Evolutionary conservation across 2,113 vertebrate genomes (phyloP).

Genomic region (Sterna hirundo): DNA sequence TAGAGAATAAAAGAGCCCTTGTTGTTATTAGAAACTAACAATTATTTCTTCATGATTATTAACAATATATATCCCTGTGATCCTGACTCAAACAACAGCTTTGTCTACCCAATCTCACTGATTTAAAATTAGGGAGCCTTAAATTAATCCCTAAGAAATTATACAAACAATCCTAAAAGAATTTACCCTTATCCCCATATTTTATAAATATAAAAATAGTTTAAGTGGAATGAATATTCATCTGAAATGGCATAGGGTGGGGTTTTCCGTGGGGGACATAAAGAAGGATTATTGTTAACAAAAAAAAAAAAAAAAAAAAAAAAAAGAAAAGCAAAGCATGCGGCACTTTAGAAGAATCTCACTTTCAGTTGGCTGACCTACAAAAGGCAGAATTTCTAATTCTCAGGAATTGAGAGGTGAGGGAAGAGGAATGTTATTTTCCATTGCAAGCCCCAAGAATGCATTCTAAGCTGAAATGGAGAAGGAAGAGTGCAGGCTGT

Average conservation of each 20-base stretch:
- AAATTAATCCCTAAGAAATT: not conserved
- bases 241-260: not conserved
- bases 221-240: not conserved
- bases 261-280: not conserved
- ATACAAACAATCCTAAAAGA: not conserved
- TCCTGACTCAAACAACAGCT: not conserved
- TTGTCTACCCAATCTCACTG: not conserved
- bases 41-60: not conserved
- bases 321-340: not conserved
- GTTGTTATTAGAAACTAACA: not conserved
- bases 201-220: not conserved
- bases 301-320: not conserved
- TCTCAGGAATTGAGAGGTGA: constrained; percentile 14
- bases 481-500: constrained; percentile 28
- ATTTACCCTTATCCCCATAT: not conserved
- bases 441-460: constrained; percentile 26
- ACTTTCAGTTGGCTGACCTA: not conserved
- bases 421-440: not conserved
- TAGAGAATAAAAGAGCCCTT: not conserved
- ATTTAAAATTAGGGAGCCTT: not conserved
- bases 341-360: not conserved
- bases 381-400: constrained; percentile 6
- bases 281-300: not conserved
- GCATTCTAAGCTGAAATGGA: constrained; percentile 44
- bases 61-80: not conserved